phyloP scores from a whole-genome alignment of 2,888 invertebrate genomes.

The Parascotia fuliginaria region DNA sequence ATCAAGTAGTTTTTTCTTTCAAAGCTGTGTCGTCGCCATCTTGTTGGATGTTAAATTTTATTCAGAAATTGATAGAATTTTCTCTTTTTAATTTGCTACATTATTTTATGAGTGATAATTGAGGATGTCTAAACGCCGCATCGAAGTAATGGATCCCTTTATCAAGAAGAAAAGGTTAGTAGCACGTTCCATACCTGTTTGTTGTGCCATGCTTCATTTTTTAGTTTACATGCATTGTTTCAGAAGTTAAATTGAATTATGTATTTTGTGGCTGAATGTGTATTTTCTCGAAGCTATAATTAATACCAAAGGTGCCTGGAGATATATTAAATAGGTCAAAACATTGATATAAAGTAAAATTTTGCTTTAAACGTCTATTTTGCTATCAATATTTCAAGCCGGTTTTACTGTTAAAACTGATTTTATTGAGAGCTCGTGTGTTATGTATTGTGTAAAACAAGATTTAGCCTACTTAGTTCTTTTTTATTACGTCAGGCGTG shows the following conservation, averaged over 20 bases:
- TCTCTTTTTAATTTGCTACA: conserved; percentile 40
- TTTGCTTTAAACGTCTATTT: too few relatives aligned
- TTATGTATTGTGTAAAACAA: too few relatives aligned
- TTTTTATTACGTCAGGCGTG: too few relatives aligned
- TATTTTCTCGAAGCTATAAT: background rate
- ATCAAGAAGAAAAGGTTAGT: conserved; percentile 90
- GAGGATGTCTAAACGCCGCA: conserved; percentile 93
- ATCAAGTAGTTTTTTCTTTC: conserved; percentile 27
- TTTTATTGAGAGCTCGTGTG: too few relatives aligned
- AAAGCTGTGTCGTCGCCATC: conserved; percentile 64
- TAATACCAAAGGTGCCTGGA: background rate
- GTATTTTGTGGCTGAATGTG: background rate
- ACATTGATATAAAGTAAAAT: too few relatives aligned
- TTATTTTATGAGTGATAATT: conserved; percentile 59
- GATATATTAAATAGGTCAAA: too few relatives aligned
- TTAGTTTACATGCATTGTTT: conserved; percentile 43
- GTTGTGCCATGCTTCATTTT: conserved; percentile 56
- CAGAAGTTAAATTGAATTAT: conserved; percentile 12
- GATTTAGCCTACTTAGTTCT: too few relatives aligned
- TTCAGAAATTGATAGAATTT: conserved; percentile 51
- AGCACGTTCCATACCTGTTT: conserved; percentile 35
- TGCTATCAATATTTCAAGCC: too few relatives aligned
- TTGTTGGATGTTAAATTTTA: conserved; percentile 66
- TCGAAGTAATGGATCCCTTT: conserved; percentile 94
- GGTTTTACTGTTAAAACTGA: too few relatives aligned